Percentiles rank a stretch among this genome's conserved stretches.
Evolutionary conservation across 2,888 invertebrate genomes (phyloP).

Genomic region (Cerceris ruficornis): DNA sequence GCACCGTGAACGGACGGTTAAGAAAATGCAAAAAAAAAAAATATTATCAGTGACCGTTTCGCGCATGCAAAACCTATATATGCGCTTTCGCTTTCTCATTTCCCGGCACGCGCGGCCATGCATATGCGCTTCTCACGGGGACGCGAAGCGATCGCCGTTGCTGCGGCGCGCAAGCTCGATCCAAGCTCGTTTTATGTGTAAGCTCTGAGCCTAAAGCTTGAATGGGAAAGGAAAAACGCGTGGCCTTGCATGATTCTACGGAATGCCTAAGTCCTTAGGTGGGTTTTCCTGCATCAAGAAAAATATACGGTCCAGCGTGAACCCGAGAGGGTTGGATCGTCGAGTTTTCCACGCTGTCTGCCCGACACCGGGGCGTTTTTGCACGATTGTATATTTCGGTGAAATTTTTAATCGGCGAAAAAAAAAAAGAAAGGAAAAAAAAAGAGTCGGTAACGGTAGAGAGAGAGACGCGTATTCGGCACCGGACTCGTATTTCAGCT

Average conservation of each 20-base stretch:
- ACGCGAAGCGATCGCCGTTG: conserved; percentile 12
- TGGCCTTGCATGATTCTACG: conserved; percentile 42
- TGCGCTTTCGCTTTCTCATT: conserved; percentile 31
- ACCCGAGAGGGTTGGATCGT: no score
- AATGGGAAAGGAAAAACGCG: conserved; percentile 27
- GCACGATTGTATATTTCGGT: no score
- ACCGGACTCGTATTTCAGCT: not conserved
- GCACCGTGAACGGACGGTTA: conserved; percentile 18
- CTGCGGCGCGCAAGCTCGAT: conserved; percentile 23
- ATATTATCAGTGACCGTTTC: conserved; percentile 22
- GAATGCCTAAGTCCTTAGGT: conserved; percentile 15
- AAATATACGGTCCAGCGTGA: not conserved
- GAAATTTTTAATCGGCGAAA: no score
- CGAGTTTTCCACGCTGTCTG: not conserved
- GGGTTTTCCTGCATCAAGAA: conserved; percentile 17
- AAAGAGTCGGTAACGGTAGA: no score
- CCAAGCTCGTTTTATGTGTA: conserved; percentile 28
- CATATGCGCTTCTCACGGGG: conserved; percentile 5
- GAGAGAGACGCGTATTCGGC: no score
- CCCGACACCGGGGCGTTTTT: no score
- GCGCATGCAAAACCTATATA: conserved; percentile 35
- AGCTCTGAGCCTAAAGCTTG: conserved; percentile 17
- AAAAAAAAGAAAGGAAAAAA: no score
- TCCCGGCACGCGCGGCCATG: conserved; percentile 31
- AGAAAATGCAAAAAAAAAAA: conserved; percentile 17